phyloP scores from a whole-genome alignment of 2,113 vertebrate species.

The Hippocampus zosterae region DNA sequence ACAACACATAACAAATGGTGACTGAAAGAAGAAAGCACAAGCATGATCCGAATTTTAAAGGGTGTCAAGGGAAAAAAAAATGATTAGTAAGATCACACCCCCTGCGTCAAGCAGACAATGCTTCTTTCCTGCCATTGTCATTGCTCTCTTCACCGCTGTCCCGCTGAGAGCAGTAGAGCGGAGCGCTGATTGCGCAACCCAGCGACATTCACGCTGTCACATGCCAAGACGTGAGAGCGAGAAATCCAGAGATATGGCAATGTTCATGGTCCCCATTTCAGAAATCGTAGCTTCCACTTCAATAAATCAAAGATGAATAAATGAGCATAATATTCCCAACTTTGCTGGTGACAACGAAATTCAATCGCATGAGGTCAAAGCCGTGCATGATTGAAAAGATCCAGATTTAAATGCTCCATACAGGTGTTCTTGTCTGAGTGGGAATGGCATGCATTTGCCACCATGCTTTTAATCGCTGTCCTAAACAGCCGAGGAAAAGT shows the following conservation, averaged over 20 bases:
- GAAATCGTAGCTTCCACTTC: background rate
- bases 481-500: background rate
- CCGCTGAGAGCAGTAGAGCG: background rate
- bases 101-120: background rate
- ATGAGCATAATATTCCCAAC: background rate
- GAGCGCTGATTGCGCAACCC: background rate
- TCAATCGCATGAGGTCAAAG: background rate
- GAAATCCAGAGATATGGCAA: background rate
- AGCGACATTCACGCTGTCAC: background rate
- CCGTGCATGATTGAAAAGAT: background rate
- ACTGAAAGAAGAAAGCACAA: no score
- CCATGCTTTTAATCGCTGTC: background rate
- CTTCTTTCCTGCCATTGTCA: background rate
- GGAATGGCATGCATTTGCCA: background rate
- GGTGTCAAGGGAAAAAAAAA: no score
- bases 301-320: background rate
- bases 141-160: background rate
- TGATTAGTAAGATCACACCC: background rate
- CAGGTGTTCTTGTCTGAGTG: background rate
- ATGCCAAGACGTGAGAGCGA: background rate
- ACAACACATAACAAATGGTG: no score
- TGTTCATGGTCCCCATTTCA: background rate
- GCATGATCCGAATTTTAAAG: no score
- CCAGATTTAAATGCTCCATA: background rate
- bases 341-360: background rate